A percentile compares a stretch with the other conserved stretches of the same genome.
These are phyloP conservation scores for Ageneiosus marmoratus DNA, from an alignment of 2,113 vertebrate species.

Conservation along the genomic window DNA sequence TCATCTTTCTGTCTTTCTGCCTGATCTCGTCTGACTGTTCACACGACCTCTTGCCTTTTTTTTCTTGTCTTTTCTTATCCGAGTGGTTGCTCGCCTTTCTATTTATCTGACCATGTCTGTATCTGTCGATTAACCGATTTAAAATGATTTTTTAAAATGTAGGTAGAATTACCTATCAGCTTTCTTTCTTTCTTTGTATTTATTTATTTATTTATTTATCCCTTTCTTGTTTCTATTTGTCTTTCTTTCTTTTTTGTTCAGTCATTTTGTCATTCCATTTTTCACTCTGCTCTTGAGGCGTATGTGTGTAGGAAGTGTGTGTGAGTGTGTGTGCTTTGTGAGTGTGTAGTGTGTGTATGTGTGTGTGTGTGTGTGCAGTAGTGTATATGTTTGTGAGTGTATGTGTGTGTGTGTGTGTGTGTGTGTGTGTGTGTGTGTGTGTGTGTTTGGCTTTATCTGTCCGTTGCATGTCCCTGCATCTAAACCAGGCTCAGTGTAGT, in stretches of 20 bases:
- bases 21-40: background rate
- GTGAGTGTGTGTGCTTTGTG: background rate
- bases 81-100: background rate
- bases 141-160: background rate
- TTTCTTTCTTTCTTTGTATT: background rate
- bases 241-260: background rate
- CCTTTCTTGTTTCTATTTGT: background rate
- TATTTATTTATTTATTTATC: background rate
- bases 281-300: background rate
- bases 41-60: background rate
- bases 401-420: background rate
- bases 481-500: slow-evolving; percentile 36
- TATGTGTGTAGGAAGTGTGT: background rate
- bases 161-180: background rate
- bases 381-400: background rate
- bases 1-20: background rate
- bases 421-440: background rate
- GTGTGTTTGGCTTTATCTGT: slow-evolving; percentile 39
- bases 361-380: no score
- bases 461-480: slow-evolving; percentile 41
- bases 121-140: background rate
- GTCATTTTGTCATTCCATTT: background rate
- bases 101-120: background rate
- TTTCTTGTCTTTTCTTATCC: background rate
- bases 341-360: no score